A percentile compares a stretch with the other conserved stretches of the same genome.
Conservation (phyloP, 2,797 vertebrate genomes). For the Lithobates pipiens region DNA sequence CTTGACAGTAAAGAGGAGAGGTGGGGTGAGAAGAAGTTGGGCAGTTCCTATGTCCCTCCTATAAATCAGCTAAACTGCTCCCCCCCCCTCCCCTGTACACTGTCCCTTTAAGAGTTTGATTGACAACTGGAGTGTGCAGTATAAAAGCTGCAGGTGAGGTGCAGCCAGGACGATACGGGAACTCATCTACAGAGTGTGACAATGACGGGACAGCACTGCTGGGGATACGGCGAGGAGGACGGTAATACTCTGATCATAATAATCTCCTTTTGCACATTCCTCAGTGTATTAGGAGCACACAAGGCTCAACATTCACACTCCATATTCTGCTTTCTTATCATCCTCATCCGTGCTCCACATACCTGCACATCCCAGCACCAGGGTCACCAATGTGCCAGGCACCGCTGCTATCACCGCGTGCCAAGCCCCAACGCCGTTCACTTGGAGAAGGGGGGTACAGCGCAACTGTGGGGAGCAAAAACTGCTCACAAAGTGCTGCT, state of each 20-base stretch:
- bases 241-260: slow-evolving; percentile 76
- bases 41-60: slow-evolving; percentile 33
- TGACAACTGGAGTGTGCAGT: slow-evolving; percentile 55
- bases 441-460: too few relatives aligned
- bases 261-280: slow-evolving; percentile 47
- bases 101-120: slow-evolving; percentile 74
- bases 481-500: too few relatives aligned
- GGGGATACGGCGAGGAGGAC: slow-evolving; percentile 93
- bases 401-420: too few relatives aligned
- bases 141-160: slow-evolving; percentile 73
- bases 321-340: too few relatives aligned
- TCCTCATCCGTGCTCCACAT: too few relatives aligned
- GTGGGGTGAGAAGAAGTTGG: background rate
- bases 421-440: too few relatives aligned
- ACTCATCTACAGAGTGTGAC: slow-evolving; percentile 59
- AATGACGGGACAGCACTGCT: slow-evolving; percentile 86
- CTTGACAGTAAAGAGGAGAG: slow-evolving; percentile 1
- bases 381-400: too few relatives aligned
- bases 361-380: too few relatives aligned
- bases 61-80: background rate
- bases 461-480: too few relatives aligned
- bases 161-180: slow-evolving; percentile 8
- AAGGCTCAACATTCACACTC: background rate
- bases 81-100: slow-evolving; percentile 52
- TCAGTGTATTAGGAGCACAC: slow-evolving; percentile 33